These are phyloP conservation scores for Lophotriccus pileatus DNA, from an alignment of 2,797 vertebrate species.

Conservation along the genomic window DNA sequence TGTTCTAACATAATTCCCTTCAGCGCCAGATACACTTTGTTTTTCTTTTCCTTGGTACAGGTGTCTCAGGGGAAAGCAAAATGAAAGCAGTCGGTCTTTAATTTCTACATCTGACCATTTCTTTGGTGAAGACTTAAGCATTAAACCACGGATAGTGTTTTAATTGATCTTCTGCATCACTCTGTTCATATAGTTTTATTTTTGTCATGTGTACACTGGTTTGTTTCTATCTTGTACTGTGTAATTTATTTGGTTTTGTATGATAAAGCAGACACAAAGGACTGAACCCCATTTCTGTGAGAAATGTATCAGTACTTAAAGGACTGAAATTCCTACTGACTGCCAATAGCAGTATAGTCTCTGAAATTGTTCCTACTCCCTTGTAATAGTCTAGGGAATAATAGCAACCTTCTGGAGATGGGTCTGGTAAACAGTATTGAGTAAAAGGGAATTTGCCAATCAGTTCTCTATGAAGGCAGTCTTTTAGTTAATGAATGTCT, in stretches of 20 bases:
- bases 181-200: background rate
- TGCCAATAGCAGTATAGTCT: background rate
- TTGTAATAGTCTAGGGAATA: background rate
- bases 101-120: background rate
- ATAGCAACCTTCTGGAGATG: background rate
- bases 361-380: background rate
- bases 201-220: background rate
- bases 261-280: background rate
- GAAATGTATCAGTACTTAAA: background rate
- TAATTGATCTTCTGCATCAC: background rate
- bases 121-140: background rate
- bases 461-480: background rate
- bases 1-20: background rate
- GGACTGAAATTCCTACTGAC: background rate
- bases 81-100: background rate
- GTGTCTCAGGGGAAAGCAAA: background rate
- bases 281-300: background rate
- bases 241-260: background rate
- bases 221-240: background rate
- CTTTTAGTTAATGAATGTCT: conserved; percentile 30
- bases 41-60: background rate
- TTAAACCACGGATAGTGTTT: background rate
- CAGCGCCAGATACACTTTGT: background rate
- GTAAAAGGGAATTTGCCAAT: conserved; percentile 31
- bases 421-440: background rate